Percentiles rank a stretch among this genome's conserved stretches.
Evolutionary conservation across 53 echinoderm and acorn worm genomes (phyloP).

Genomic region (Stichopus horrens): DNA sequence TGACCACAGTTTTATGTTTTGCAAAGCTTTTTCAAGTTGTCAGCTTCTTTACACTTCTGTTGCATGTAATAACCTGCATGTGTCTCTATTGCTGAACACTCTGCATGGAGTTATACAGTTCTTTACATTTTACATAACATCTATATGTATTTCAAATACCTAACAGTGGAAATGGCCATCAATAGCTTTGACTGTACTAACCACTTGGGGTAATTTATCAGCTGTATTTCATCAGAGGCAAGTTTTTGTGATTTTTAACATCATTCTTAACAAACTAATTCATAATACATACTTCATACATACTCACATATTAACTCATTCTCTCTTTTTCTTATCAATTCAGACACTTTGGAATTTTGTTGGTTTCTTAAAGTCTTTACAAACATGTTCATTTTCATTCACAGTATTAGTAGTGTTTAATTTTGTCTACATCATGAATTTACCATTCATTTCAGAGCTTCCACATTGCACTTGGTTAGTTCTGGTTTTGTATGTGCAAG

Average conservation of each 20-base stretch:
- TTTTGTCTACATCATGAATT: too few species aligned
- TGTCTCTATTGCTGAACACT: neutral
- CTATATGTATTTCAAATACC: neutral
- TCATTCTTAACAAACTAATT: neutral
- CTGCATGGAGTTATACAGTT: neutral
- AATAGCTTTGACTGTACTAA: constrained; percentile 1
- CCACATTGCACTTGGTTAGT: too few species aligned
- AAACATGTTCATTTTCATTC: too few species aligned
- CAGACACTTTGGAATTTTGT: too few species aligned
- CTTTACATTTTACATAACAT: neutral
- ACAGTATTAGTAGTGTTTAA: too few species aligned
- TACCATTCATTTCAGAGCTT: too few species aligned
- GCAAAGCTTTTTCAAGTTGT: too few species aligned
- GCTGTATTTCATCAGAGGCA: constrained; percentile 2
- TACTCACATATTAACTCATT: neutral
- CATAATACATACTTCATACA: neutral
- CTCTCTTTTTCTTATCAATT: too few species aligned
- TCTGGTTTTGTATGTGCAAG: too few species aligned
- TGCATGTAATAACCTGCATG: constrained; percentile 9
- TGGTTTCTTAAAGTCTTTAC: too few species aligned
- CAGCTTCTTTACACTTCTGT: neutral
- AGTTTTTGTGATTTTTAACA: constrained; percentile 13
- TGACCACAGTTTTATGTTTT: too few species aligned
- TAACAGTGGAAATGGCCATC: neutral
- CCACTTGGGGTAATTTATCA: neutral